Percentiles rank a stretch among this genome's conserved stretches.
Conservation (phyloP, 64 coral and sea anemone genomes). For the Stichodactyla mertensii region DNA sequence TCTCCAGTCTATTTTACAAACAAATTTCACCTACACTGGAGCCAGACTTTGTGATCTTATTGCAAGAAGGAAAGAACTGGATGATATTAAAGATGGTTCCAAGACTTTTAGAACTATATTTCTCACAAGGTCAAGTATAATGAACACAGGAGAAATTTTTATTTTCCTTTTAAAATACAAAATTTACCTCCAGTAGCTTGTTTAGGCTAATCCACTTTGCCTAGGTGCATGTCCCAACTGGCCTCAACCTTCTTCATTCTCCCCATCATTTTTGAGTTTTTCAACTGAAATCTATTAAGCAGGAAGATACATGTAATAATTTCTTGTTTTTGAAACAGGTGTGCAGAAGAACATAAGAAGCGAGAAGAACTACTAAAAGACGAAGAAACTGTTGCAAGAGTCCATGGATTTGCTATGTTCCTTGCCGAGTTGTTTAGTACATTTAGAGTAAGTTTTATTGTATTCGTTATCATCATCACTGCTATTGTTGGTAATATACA, state of each 20-base stretch:
- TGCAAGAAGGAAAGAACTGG: conserved; percentile 35
- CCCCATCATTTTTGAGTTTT: too few relatives aligned
- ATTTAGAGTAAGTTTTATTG: conserved; percentile 56
- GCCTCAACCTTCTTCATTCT: too few relatives aligned
- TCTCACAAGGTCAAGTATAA: conserved; percentile 40
- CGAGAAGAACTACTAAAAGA: conserved; percentile 43
- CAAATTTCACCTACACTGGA: conserved; percentile 76
- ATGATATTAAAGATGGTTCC: conserved; percentile 28
- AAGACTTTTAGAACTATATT: conserved; percentile 62
- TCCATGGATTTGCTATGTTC: conserved; percentile 88
- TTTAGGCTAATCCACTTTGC: too few relatives aligned
- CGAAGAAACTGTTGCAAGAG: conserved; percentile 4
- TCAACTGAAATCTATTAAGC: too few relatives aligned
- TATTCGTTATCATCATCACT: neutral
- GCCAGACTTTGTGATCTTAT: conserved; percentile 62
- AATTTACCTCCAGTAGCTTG: too few relatives aligned
- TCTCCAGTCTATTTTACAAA: conserved; percentile 60
- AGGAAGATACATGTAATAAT: neutral
- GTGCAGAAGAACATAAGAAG: conserved; percentile 52
- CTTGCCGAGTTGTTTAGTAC: conserved; percentile 75
- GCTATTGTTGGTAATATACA: too few relatives aligned
- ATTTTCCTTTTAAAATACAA: too few relatives aligned
- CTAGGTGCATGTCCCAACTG: too few relatives aligned
- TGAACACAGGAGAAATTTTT: too few relatives aligned
- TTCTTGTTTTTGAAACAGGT: conserved; percentile 28